Evolutionary conservation across 92 coral and sea anemone genomes (phyloP).

Genomic region (Porites rus): DNA sequence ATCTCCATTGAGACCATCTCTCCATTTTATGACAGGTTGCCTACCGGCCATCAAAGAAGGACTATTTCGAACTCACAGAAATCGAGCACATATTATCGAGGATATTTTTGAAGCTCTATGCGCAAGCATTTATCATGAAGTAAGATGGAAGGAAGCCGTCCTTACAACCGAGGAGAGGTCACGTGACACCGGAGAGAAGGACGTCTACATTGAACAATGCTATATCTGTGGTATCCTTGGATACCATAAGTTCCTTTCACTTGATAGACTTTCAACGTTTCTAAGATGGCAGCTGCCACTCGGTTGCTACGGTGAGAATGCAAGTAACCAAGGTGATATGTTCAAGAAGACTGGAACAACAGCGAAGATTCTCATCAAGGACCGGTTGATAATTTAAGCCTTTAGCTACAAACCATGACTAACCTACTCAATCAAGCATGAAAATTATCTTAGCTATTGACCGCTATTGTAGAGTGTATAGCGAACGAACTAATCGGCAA

Average conservation of each 20-base stretch:
- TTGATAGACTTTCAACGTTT: slow-evolving; percentile 8
- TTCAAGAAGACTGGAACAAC: background rate
- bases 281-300: slow-evolving; percentile 18
- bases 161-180: background rate
- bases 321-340: background rate
- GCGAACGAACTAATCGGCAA: no score
- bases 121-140: slow-evolving; percentile 10
- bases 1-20: no score
- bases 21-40: background rate
- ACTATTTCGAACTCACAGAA: background rate
- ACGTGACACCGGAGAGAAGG: background rate
- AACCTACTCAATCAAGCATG: no score
- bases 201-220: slow-evolving; percentile 24
- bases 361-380: background rate
- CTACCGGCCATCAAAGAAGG: background rate
- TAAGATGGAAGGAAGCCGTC: background rate
- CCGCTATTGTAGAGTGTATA: no score
- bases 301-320: slow-evolving; percentile 20
- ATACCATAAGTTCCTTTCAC: slow-evolving; percentile 25
- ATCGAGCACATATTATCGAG: background rate
- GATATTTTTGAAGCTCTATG: slow-evolving; percentile 18
- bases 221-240: slow-evolving; percentile 28
- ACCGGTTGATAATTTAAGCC: background rate
- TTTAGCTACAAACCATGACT: no score
- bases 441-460: no score